Percentiles rank a stretch among this genome's conserved stretches.
Conservation (phyloP, 2,797 vertebrate genomes). For the Paguma larvata region DNA sequence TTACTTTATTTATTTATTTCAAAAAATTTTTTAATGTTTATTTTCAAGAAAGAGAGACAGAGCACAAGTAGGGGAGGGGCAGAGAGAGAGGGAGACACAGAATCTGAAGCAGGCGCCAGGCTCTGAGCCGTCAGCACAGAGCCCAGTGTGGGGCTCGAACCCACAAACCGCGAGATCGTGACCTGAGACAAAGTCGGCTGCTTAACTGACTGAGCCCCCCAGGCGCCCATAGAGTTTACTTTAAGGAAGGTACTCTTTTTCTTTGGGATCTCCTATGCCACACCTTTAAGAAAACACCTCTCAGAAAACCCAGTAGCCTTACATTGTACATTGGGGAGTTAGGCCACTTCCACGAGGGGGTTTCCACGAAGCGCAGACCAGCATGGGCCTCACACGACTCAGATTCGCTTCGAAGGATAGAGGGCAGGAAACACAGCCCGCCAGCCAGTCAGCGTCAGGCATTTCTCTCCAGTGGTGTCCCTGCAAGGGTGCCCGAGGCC, state of each 20-base stretch:
- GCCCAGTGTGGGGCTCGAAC: too few relatives aligned
- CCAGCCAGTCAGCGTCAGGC: rapidly evolving
- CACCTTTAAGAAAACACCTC: not conserved
- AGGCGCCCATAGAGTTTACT: not conserved
- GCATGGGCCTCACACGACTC: not conserved
- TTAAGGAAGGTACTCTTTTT: not conserved
- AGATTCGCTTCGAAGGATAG: not conserved
- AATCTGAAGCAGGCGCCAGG: too few relatives aligned
- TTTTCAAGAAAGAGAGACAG: too few relatives aligned
- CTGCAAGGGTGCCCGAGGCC: not conserved
- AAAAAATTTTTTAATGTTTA: too few relatives aligned
- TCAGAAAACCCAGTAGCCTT: not conserved
- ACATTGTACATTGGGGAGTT: not conserved
- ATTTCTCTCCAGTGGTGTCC: not conserved
- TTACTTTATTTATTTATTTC: not conserved
- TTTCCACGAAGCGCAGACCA: not conserved
- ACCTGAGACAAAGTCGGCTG: too few relatives aligned
- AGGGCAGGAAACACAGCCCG: not conserved
- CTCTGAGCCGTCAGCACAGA: too few relatives aligned
- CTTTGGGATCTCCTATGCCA: not conserved
- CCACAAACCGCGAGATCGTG: too few relatives aligned
- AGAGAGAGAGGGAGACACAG: too few relatives aligned
- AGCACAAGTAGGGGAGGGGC: too few relatives aligned
- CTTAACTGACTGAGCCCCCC: too few relatives aligned
- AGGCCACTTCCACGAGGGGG: not conserved